These are phyloP conservation scores for Sus scrofa DNA, from an alignment of 2,113 vertebrate genomes.

Conservation along the genomic window T2T-Sscrofa CM000816.6:17679001-17679500, in stretches of 20 bases:
- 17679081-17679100: neutral
- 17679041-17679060: conserved; percentile 24
- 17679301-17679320: neutral
- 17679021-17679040: neutral
- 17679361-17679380: neutral
- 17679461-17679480: neutral
- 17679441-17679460: neutral
- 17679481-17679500: neutral
- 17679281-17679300: neutral
- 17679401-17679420: neutral
- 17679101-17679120: neutral
- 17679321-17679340: neutral
- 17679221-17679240: neutral
- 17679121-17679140: neutral
- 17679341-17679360: neutral
- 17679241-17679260: neutral
- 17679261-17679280: neutral
- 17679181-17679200: neutral
- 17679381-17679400: neutral
- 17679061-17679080: neutral
- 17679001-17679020: neutral
- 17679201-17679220: neutral
- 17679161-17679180: neutral
- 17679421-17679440: neutral
- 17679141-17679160: neutral